Base-by-base conservation (phyloP, 2,113 vertebrate genomes). In the Phalacrocorax aristotelis region DNA sequence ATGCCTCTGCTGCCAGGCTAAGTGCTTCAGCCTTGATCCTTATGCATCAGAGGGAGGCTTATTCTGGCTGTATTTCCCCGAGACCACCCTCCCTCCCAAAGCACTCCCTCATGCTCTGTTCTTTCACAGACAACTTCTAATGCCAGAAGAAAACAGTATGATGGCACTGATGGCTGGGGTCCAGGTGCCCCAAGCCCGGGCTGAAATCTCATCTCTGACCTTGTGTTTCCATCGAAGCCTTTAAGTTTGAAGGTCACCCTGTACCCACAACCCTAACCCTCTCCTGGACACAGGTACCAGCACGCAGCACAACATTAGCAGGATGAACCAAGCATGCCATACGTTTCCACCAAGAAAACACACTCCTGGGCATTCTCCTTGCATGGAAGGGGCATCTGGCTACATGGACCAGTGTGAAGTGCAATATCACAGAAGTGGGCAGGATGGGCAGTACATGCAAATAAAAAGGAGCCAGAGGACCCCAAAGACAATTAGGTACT, bases 311-410 rank as follows among this genome's bases (percentile, higher is more conserved):
- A 69, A 55, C 27, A 36, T 1, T 23, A 19, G 10, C 62, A 65
- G 64, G 36, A 76, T 25, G 23, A 13, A 69, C 30, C 17, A 36
- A 72, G 40, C 6, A 3, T 0, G 0, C 7, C 14, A 8, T 7
- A 21, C 8, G 13, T 38, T 94, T 89, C 44, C 36, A 70, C 34
- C 38, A 76, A 72, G 48, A 70, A 85, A 79, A 40, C 46, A 82
- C 34, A n/a, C 5, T 83, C 30, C 46, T 69, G 29, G 26, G 18
- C 49, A 25, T 34, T 80, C 42, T 30, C 51, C 8, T 83, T 58
- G 15, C 38, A 25, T 8, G 32, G 66, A 79, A 69, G 8, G 0
- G 14, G 5, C 49, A 80, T n/a, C 40, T 72, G 30, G 13, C 30
- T 57, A 15, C 19, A 58, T 3, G 34, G 34, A 57, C 34, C 2